phyloP scores from a whole-genome alignment of 2,888 invertebrate genomes.

The Camptogramma bilineatum region DNA sequence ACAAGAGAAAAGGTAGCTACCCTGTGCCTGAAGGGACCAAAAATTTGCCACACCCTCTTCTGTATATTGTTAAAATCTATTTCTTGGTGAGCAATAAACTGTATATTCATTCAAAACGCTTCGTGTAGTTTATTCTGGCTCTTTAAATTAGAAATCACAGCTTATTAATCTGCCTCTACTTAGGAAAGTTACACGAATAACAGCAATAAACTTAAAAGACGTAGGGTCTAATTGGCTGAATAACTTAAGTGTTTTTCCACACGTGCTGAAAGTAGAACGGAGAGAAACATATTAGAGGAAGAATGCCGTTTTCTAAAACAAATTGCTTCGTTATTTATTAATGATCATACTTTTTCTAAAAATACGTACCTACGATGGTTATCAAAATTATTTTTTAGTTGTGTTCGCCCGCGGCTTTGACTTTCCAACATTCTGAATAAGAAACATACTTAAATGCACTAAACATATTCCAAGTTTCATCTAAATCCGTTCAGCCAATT shows the following conservation, averaged over 20 bases:
- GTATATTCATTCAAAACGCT: no score
- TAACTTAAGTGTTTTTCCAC: conserved; percentile 31
- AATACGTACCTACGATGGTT: not conserved
- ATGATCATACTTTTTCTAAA: not conserved
- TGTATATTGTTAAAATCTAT: no score
- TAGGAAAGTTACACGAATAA: conserved; percentile 62
- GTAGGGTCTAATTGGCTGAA: conserved; percentile 32
- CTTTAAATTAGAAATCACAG: conserved; percentile 44
- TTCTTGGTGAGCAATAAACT: no score
- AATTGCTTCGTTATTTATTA: conserved; percentile 8
- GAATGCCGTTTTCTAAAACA: conserved; percentile 33
- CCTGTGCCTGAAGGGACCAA: no score
- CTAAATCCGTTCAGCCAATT: no score
- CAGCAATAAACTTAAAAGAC: conserved; percentile 54
- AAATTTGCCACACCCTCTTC: no score
- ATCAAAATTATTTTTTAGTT: not conserved
- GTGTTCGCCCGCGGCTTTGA: no score
- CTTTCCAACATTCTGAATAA: no score
- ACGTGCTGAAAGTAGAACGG: conserved; percentile 37
- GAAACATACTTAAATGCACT: no score
- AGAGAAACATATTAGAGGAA: conserved; percentile 28
- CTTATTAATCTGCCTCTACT: conserved; percentile 27
- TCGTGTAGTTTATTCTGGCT: no score
- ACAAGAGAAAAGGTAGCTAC: no score
- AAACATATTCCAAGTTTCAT: no score